Evolutionary conservation across 2,888 invertebrate genomes (phyloP).

Genomic region (Yponomeuta cagnagella): DNA sequence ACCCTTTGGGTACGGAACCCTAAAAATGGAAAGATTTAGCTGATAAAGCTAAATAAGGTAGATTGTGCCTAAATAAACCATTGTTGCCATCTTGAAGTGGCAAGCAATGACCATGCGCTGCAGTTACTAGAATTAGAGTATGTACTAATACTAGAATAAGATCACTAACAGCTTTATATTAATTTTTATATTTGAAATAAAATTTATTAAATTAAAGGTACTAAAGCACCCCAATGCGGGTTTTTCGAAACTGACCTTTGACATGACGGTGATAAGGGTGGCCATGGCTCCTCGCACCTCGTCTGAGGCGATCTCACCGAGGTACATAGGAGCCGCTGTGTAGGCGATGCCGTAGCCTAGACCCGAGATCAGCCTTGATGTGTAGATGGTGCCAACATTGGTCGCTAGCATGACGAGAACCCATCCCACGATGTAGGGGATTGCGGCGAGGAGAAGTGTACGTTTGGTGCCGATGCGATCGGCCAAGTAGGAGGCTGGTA

Average conservation of each 20-base stretch:
- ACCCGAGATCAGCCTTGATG: constrained; percentile 77
- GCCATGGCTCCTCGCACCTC: constrained; percentile 77
- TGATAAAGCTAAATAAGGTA: too few relatives aligned
- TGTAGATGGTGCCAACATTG: constrained; percentile 74
- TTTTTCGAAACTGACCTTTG: constrained; percentile 48
- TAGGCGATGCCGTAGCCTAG: constrained; percentile 78
- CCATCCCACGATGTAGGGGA: constrained; percentile 79
- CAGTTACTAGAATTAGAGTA: too few relatives aligned
- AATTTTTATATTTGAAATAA: too few relatives aligned
- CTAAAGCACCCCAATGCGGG: background rate
- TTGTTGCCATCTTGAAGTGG: too few relatives aligned
- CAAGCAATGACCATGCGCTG: too few relatives aligned
- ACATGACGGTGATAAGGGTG: constrained; percentile 75
- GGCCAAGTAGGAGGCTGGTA: constrained; percentile 78
- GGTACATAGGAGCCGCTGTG: constrained; percentile 77
- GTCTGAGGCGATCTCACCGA: constrained; percentile 78
- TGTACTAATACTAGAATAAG: too few relatives aligned
- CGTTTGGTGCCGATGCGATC: constrained; percentile 80
- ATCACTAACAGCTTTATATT: too few relatives aligned
- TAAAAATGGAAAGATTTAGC: too few relatives aligned
- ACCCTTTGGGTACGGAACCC: too few relatives aligned
- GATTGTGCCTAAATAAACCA: too few relatives aligned
- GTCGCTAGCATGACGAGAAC: constrained; percentile 77
- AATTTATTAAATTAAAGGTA: background rate
- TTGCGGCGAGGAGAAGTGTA: constrained; percentile 74